Evolutionary conservation across 1,140 invertebrate genomes (phyloP).

Genomic region (Zaprionus vittiger): DNA sequence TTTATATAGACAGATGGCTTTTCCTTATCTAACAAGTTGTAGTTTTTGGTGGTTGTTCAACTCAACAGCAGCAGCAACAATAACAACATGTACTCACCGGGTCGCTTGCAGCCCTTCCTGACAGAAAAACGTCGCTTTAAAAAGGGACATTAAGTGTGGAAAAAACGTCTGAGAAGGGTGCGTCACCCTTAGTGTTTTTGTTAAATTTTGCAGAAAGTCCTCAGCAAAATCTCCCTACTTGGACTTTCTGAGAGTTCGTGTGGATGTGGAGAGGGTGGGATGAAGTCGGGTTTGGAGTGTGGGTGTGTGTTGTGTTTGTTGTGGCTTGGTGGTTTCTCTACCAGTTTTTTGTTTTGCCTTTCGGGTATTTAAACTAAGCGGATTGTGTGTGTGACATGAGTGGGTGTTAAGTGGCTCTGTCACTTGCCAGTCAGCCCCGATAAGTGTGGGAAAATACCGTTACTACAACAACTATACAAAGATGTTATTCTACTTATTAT

Average conservation of each 20-base stretch:
- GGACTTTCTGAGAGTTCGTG: constrained; percentile 36
- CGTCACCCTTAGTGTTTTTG: constrained; percentile 77
- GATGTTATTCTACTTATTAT: background rate
- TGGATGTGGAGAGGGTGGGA: constrained; percentile 20
- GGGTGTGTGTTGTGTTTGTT: constrained; percentile 57
- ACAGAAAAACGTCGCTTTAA: constrained; percentile 72
- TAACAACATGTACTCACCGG: constrained; percentile 25
- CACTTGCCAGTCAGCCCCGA: constrained; percentile 59
- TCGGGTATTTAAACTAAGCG: constrained; percentile 83
- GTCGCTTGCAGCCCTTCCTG: constrained; percentile 37
- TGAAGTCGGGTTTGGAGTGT: constrained; percentile 30
- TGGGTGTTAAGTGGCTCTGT: constrained; percentile 82
- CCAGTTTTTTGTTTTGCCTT: constrained; percentile 73
- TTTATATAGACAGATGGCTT: constrained; percentile 42
- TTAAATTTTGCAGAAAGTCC: constrained; percentile 82
- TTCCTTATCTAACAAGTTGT: constrained; percentile 61
- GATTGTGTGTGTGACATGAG: constrained; percentile 82
- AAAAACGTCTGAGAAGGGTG: constrained; percentile 52
- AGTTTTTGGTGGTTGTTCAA: constrained; percentile 69
- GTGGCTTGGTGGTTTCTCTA: constrained; percentile 58
- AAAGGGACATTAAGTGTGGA: constrained; percentile 72
- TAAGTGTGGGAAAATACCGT: constrained; percentile 58
- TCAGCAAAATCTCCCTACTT: constrained; percentile 35
- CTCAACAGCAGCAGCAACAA: constrained; percentile 26
- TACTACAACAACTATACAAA: constrained; percentile 17